Evolutionary conservation across 2,888 invertebrate species (phyloP).

Genomic region (Clanis bilineata): DNA sequence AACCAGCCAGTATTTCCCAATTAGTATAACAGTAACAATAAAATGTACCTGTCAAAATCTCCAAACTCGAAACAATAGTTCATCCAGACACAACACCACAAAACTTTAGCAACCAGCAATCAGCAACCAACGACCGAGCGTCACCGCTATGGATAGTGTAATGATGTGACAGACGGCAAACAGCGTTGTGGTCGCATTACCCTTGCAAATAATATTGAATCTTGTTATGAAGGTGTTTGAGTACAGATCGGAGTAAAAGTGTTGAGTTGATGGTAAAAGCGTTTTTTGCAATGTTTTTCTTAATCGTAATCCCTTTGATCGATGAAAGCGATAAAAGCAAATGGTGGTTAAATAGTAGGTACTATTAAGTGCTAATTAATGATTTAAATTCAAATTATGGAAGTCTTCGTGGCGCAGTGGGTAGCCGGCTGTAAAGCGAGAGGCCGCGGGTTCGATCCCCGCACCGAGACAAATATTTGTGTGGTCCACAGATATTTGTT

Average conservation of each 20-base stretch:
- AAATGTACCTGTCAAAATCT: not conserved
- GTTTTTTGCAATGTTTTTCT: conserved; percentile 10
- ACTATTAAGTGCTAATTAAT: not conserved
- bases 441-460: too few relatives aligned
- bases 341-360: not conserved
- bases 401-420: too few relatives aligned
- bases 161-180: conserved; percentile 14
- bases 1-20: not conserved
- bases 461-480: too few relatives aligned
- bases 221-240: not conserved
- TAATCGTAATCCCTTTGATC: conserved; percentile 8
- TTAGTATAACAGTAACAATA: not conserved
- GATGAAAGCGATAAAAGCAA: conserved; percentile 9
- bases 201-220: not conserved
- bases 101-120: not conserved
- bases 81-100: not conserved
- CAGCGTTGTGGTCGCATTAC: not conserved
- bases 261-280: not conserved
- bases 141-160: conserved; percentile 7
- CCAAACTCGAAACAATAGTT: not conserved
- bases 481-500: too few relatives aligned
- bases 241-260: not conserved
- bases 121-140: conserved; percentile 11
- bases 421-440: too few relatives aligned
- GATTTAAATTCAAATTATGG: too few relatives aligned